Evolutionary conservation across 2,888 invertebrate species (phyloP).

Genomic region (Pecten maximus): DNA sequence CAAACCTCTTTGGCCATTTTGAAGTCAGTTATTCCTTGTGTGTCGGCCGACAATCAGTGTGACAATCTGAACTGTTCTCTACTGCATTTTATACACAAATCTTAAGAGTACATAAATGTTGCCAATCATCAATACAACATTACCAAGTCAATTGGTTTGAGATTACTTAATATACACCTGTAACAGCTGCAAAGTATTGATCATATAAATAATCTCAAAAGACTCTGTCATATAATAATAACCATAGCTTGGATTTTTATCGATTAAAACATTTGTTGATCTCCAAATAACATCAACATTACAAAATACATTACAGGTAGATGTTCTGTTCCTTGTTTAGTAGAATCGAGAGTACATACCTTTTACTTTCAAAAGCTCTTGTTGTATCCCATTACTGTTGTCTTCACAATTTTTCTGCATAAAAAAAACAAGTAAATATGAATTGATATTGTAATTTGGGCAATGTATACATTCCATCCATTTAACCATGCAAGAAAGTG

Average conservation of each 20-base stretch:
- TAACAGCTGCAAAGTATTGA: background rate
- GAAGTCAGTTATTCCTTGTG: no score
- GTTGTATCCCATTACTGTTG: constrained; percentile 49
- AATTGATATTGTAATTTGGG: no score
- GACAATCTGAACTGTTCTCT: no score
- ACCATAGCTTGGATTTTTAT: background rate
- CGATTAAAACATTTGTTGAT: no score
- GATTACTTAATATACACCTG: background rate
- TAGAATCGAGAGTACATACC: background rate
- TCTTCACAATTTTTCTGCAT: constrained; percentile 51
- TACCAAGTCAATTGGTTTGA: background rate
- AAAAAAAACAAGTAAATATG: constrained; percentile 14
- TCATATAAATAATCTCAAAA: background rate
- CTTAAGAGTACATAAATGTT: background rate
- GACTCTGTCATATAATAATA: background rate
- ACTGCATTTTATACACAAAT: background rate
- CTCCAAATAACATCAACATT: background rate
- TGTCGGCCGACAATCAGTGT: no score
- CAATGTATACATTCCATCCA: no score
- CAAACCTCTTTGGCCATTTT: no score
- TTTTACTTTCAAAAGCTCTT: constrained; percentile 47
- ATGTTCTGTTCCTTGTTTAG: background rate
- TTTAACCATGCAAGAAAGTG: no score
- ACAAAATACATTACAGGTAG: background rate
- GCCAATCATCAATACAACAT: background rate